These are phyloP conservation scores for Planococcus citri DNA, from an alignment of 1,140 invertebrate genomes.

Conservation along the genomic window DNA sequence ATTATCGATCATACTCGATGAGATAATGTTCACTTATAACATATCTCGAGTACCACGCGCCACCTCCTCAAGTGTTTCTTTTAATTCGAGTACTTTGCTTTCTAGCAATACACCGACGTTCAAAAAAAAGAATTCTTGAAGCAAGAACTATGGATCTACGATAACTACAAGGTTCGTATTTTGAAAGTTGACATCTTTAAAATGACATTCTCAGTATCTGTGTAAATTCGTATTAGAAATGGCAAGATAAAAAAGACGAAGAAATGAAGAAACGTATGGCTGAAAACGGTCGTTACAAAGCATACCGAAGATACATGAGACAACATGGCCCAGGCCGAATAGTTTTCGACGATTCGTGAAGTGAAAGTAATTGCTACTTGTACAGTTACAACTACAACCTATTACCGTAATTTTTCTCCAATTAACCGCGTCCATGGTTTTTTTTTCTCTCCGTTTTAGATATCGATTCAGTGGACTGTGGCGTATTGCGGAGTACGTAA, in stretches of 20 bases:
- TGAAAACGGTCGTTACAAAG: conserved; percentile 62
- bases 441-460: no score
- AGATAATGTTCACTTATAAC: no score
- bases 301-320: conserved; percentile 66
- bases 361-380: no score
- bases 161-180: conserved; percentile 50
- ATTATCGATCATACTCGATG: not conserved
- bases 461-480: no score
- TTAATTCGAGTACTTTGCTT: not conserved
- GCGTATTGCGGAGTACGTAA: no score
- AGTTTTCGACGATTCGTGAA: conserved; percentile 63
- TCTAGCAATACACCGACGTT: conserved; percentile 52
- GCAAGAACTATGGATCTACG: conserved; percentile 65
- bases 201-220: no score
- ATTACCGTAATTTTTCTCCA: no score
- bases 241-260: conserved; percentile 71
- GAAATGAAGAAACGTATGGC: conserved; percentile 66
- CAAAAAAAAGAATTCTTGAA: conserved; percentile 60
- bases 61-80: no score
- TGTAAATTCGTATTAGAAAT: conserved; percentile 35
- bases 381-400: no score
- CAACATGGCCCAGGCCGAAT: conserved; percentile 62
- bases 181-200: conserved; percentile 2
- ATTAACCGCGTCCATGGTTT: no score
- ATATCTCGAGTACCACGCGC: no score